Percentiles rank a stretch among this genome's conserved stretches.
Evolutionary conservation across 2,797 vertebrate genomes (phyloP).

Genomic region (Poecilia velifera): DNA sequence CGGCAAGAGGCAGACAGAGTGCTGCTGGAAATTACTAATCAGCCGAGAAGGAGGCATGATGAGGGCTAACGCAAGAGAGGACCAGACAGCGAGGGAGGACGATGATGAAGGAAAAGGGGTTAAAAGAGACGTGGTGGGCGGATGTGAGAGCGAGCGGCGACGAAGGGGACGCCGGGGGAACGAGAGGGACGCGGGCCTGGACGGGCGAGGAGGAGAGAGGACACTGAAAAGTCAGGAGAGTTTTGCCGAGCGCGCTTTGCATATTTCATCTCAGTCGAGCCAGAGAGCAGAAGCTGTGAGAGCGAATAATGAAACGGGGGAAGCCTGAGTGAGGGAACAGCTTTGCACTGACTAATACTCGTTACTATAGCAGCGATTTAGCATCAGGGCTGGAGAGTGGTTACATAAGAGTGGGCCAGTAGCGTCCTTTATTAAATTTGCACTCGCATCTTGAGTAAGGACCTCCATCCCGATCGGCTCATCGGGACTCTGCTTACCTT

Average conservation of each 20-base stretch:
- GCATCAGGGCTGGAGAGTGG: conserved; percentile 47
- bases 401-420: conserved; percentile 52
- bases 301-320: conserved; percentile 28
- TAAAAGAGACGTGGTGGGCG: conserved; percentile 53
- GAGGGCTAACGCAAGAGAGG: conserved; percentile 14
- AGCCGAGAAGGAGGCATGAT: conserved; percentile 30
- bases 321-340: conserved; percentile 3
- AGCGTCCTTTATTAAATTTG: conserved; percentile 39
- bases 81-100: conserved; percentile 27
- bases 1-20: conserved; percentile 39
- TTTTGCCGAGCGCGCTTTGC: neutral
- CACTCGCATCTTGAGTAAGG: conserved; percentile 21
- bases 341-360: conserved; percentile 36
- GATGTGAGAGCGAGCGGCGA: conserved; percentile 34
- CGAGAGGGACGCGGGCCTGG: conserved; percentile 26
- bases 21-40: conserved; percentile 31
- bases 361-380: conserved; percentile 52
- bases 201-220: conserved; percentile 7
- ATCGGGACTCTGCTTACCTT: neutral
- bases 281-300: conserved; percentile 30
- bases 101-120: conserved; percentile 15
- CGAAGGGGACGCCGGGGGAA: conserved; percentile 48
- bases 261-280: conserved; percentile 23
- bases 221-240: conserved; percentile 31
- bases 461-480: conserved; percentile 11